phyloP scores from a whole-genome alignment of 2,888 invertebrate genomes.

The Anthrax anthrax region DNA sequence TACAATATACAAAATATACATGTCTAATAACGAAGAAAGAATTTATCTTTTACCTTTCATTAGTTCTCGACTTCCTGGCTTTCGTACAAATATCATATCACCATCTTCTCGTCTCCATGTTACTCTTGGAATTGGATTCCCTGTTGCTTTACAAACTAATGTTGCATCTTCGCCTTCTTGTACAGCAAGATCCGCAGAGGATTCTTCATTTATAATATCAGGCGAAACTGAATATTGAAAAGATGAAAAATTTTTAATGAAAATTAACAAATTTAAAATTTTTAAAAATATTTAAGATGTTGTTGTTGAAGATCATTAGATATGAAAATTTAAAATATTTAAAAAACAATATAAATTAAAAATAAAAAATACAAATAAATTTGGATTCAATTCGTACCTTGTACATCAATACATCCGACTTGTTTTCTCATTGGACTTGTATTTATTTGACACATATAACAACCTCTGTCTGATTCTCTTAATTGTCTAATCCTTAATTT shows the following conservation, averaged over 20 bases:
- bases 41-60: conserved; percentile 35
- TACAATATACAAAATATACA: too few species aligned
- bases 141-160: conserved; percentile 63
- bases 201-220: conserved; percentile 59
- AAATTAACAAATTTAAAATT: neutral
- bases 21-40: too few species aligned
- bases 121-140: conserved; percentile 62
- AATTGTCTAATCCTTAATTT: conserved; percentile 70
- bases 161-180: conserved; percentile 66
- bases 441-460: conserved; percentile 89
- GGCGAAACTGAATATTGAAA: conserved; percentile 66
- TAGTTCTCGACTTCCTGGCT: conserved; percentile 33
- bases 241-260: neutral
- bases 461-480: conserved; percentile 68
- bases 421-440: conserved; percentile 77
- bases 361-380: too few species aligned
- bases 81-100: conserved; percentile 44
- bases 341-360: too few species aligned
- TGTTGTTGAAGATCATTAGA: too few species aligned
- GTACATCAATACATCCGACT: conserved; percentile 75
- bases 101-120: conserved; percentile 70
- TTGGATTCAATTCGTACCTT: too few species aligned
- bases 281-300: too few species aligned
- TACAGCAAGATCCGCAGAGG: conserved; percentile 60
- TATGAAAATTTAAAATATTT: too few species aligned